phyloP scores from a whole-genome alignment of 1,140 invertebrate genomes.

The Brachionus angularis region DNA sequence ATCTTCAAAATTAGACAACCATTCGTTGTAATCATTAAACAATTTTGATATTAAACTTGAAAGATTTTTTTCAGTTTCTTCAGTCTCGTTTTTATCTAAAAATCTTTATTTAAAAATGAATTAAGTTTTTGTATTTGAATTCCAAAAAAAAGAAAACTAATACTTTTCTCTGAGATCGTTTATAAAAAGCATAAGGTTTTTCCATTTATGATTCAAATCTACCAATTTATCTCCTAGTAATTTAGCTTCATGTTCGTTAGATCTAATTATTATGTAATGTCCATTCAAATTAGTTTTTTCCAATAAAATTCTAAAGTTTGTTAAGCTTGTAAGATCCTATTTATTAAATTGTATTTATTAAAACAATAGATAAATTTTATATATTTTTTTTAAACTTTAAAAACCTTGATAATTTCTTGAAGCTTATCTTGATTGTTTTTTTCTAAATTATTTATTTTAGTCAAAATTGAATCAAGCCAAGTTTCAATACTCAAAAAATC shows the following conservation, averaged over 20 bases:
- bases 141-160: no score
- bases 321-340: not conserved
- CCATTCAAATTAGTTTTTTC: conserved; percentile 24
- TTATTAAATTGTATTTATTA: not conserved
- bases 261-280: conserved; percentile 12
- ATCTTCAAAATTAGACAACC: no score
- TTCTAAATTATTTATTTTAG: conserved; percentile 3
- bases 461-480: conserved; percentile 1
- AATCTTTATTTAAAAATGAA: no score
- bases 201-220: conserved; percentile 33
- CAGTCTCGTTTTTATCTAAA: no score
- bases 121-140: no score
- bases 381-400: not conserved
- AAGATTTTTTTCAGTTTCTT: no score
- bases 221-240: not conserved
- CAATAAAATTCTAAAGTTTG: conserved; percentile 13
- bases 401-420: conserved; percentile 3
- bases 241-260: not conserved
- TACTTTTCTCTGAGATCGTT: conserved; percentile 33
- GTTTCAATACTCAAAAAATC: conserved; percentile 6
- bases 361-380: no score
- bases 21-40: no score
- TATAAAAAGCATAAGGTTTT: conserved; percentile 11
- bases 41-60: no score
- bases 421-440: not conserved